These are phyloP conservation scores for Psittacula derbiana DNA, from an alignment of 2,797 vertebrate species.

Conservation along the genomic window DNA sequence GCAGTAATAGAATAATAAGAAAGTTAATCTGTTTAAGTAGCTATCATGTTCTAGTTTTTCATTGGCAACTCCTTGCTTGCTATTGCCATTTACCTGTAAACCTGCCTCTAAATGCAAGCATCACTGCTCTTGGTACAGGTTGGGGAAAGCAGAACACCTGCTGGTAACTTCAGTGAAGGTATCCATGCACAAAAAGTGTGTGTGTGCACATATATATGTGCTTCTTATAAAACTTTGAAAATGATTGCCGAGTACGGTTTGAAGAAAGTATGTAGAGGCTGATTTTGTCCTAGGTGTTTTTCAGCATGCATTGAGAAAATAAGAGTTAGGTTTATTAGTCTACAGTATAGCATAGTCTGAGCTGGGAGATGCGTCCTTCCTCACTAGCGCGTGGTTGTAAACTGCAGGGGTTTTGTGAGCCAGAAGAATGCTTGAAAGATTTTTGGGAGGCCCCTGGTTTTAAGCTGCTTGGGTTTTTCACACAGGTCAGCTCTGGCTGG, in stretches of 20 bases:
- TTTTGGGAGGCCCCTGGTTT: background rate
- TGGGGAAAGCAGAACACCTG: background rate
- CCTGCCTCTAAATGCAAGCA: background rate
- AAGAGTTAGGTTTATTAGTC: background rate
- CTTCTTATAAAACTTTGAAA: background rate
- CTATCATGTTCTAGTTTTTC: constrained; percentile 15
- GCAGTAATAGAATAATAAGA: constrained; percentile 15
- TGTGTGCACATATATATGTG: accelerated
- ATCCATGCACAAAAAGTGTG: accelerated
- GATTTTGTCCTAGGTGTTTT: background rate
- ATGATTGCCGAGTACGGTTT: accelerated
- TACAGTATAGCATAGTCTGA: background rate
- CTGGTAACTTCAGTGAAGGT: background rate
- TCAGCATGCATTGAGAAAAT: background rate
- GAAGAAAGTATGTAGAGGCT: background rate
- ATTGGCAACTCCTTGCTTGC: background rate
- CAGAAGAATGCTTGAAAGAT: background rate
- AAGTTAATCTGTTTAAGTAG: constrained; percentile 52
- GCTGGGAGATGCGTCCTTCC: background rate
- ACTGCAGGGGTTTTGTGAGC: background rate
- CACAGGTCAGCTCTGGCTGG: background rate
- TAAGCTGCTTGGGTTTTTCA: background rate
- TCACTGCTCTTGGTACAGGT: background rate
- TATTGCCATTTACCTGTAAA: constrained; percentile 16
- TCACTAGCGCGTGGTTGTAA: accelerated